phyloP scores from a whole-genome alignment of 2,113 vertebrate species.

The Anarhynchus alexandrinus region DNA sequence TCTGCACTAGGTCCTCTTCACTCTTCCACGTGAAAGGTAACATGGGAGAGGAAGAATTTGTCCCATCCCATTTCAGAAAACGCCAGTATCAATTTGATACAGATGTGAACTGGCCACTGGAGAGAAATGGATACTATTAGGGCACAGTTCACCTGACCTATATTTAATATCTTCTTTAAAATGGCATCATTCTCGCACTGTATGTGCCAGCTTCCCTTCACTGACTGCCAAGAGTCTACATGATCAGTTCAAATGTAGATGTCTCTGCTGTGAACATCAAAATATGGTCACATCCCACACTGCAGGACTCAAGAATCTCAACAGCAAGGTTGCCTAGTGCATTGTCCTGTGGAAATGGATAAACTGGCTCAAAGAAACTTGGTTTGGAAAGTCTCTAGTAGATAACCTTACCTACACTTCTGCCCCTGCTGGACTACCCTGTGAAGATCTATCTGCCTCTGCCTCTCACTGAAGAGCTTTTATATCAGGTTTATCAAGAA shows the following conservation, averaged over 20 bases:
- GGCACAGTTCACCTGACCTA: not conserved
- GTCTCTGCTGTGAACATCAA: not conserved
- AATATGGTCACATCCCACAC: not conserved
- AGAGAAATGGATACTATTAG: not conserved
- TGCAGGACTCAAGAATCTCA: not conserved
- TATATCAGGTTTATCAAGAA: not conserved
- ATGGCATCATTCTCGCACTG: not conserved
- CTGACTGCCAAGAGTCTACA: not conserved
- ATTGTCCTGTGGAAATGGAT: not conserved
- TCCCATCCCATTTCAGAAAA: not conserved
- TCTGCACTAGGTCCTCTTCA: not conserved
- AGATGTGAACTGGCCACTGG: not conserved
- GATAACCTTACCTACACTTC: not conserved
- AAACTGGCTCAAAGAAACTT: not conserved
- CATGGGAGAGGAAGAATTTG: not conserved
- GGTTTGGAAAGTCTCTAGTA: not conserved
- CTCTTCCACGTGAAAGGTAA: not conserved
- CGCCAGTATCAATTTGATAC: not conserved
- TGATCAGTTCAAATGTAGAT: not conserved
- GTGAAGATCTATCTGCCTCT: not conserved
- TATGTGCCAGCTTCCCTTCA: not conserved
- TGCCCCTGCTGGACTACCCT: not conserved
- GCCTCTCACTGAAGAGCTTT: not conserved
- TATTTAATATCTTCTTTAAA: not conserved
- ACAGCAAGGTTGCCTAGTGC: not conserved